Percentiles rank a stretch among this genome's conserved stretches.
Evolutionary conservation across 2,113 vertebrate species (phyloP).

Genomic region (Lophochroa leadbeateri): DNA sequence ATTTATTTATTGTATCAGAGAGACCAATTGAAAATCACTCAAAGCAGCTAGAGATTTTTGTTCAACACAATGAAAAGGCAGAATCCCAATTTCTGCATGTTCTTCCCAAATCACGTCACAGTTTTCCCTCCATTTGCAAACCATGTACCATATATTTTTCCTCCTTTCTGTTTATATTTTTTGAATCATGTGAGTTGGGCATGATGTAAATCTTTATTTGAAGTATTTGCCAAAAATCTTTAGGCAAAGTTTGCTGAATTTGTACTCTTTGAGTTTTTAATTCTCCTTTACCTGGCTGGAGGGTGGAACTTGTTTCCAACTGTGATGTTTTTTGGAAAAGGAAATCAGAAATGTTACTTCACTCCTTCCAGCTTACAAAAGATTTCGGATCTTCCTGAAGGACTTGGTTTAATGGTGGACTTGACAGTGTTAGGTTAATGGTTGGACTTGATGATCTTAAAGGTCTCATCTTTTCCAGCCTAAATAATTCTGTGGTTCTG

Average conservation of each 20-base stretch:
- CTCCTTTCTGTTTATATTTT: background rate
- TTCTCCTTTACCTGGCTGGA: background rate
- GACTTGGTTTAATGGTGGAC: background rate
- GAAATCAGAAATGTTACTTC: background rate
- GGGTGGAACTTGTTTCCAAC: background rate
- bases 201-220: background rate
- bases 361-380: background rate
- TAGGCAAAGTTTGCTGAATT: background rate
- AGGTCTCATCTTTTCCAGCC: background rate
- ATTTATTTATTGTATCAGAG: background rate
- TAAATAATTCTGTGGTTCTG: background rate
- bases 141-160: background rate
- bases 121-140: background rate
- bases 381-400: background rate
- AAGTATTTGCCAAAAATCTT: background rate
- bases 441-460: background rate
- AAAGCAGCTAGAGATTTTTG: background rate
- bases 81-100: background rate
- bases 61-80: background rate
- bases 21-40: background rate
- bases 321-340: background rate
- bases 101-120: background rate
- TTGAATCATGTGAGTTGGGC: background rate
- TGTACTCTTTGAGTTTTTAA: background rate
- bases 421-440: background rate